Evolutionary conservation across 1,140 invertebrate species (phyloP), one percentile per base, ranked within the genome.

Genomic region (Drosophila obscura): DNA sequence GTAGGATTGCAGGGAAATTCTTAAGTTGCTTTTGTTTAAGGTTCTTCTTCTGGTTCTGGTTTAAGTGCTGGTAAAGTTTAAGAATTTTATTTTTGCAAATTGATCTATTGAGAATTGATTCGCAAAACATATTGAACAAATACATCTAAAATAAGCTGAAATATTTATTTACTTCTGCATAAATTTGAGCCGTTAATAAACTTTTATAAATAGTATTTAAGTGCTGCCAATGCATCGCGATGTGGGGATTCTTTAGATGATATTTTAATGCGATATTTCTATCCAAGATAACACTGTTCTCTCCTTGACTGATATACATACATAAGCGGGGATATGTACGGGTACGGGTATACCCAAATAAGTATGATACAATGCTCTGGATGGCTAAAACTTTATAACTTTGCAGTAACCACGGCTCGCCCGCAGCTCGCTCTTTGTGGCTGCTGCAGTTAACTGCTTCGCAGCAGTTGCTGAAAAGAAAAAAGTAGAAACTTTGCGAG

Each of bases 381-480:
- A 69, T 85, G 77, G 85, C 85, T 69, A 81, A 80, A 84, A 83
- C 67, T 84, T 84, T 84, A 66, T 68, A 69, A 59, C 80, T 56
- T 66, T 51, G 48, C 57, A 50, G n/a, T 15, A 11, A 24, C 22
- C 16, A 1, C 24, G 4, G 5, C 28, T n/a, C 11, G 22, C 5
- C 9, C 16, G 0, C 31, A 35, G 31, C 31, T 35, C 24, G 51
- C 35, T 22, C 41, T 31, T 46, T 39, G 31, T 28, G 44, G 31
- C 28, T 41, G 62, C 39, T 50, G 73, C 61, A 84, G 80, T 80
- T 77, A 84, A 72, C 73, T 57, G 55, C 66, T 59, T 66, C 55
- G 45, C 52, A 50, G 39, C 46, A 53, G 57, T 44, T 31, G 19
- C 5, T n/a, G 39, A 28, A 51, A 51, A 43, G 22, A 48, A 31